Evolutionary conservation across 1,140 invertebrate genomes (phyloP).

Genomic region (Macrobrachium nipponense): DNA sequence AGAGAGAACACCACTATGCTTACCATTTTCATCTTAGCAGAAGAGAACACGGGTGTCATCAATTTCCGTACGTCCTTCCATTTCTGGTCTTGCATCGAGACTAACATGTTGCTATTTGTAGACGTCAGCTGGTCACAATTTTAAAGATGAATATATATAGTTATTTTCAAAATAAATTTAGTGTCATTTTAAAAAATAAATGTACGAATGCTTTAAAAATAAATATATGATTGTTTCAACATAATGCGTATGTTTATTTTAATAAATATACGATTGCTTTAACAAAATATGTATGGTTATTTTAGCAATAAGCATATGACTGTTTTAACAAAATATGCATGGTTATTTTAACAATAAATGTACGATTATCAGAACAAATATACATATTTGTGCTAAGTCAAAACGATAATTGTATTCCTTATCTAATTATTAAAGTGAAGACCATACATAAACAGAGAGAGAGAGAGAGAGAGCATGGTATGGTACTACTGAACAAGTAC

Average conservation of each 20-base stretch:
- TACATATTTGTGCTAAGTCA: no score
- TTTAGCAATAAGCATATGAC: neutral
- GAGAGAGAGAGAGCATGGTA: no score
- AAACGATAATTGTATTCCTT: no score
- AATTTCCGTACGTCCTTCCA: slow-evolving; percentile 46
- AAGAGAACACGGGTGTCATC: slow-evolving; percentile 60
- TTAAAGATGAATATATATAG: neutral
- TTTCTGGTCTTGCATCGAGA: slow-evolving; percentile 31
- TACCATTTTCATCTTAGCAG: slow-evolving; percentile 51
- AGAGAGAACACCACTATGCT: neutral
- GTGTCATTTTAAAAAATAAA: neutral
- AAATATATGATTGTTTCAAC: no score
- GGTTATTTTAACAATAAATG: no score
- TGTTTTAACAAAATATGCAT: no score
- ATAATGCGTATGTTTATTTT: no score
- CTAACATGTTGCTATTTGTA: slow-evolving; percentile 34
- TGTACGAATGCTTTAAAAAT: neutral
- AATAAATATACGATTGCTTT: no score
- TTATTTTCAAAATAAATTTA: neutral
- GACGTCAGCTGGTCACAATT: neutral
- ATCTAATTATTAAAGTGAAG: no score
- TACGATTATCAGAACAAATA: no score
- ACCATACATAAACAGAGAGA: no score
- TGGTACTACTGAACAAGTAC: no score
- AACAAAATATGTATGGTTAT: neutral